Evolutionary conservation across 2,888 invertebrate species (phyloP), one percentile per base, ranked within the genome.

Genomic region (Bugula neritina): DNA sequence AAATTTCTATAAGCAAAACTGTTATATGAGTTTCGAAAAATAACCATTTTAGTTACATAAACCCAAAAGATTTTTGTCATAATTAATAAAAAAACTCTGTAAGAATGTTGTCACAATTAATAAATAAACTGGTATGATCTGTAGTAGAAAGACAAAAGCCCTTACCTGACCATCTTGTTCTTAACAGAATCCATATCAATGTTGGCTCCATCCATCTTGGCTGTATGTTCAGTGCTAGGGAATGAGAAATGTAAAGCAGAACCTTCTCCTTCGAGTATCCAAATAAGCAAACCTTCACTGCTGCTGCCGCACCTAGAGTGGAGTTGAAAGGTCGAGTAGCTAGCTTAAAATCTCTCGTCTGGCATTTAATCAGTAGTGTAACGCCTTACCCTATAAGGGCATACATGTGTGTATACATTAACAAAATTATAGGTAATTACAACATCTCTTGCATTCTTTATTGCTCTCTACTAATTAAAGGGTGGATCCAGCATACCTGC

Each of bases 161-260:
- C 63, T 3, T 31, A 63, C 63, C 63, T 25, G 31, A 63, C 63
- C 63, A 63, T 63, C 63, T 63, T 63, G 31, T 63, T 63, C 34
- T 63, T 63, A 29, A 63, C 63, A 63, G 63, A 63, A 27, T 63
- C 63, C 63, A 63, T 63, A 63, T 63, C 63, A 63, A 63, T 63
- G 63, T 63, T 63, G n/a, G 63, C 63, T 63, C 63, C 63, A 21
- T 63, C 63, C 63, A 63, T 63, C 5, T 63, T 63, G 63, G 31
- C 3, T 29, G 43, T 43, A 43, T 17, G 43, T 43, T 17, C 17
- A 17, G 10, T 43, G 17, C 5, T 5, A 43, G 43, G 43, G 43
- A 43, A 43, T 43, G 43, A 43, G 43, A 43, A 43, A 10, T 43
- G 17, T 5, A 43, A 43, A 43, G 17, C 10, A n/a, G n/a, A 63